Conservation (phyloP, 2,888 invertebrate species). For the Philhelius pedissequus region DNA sequence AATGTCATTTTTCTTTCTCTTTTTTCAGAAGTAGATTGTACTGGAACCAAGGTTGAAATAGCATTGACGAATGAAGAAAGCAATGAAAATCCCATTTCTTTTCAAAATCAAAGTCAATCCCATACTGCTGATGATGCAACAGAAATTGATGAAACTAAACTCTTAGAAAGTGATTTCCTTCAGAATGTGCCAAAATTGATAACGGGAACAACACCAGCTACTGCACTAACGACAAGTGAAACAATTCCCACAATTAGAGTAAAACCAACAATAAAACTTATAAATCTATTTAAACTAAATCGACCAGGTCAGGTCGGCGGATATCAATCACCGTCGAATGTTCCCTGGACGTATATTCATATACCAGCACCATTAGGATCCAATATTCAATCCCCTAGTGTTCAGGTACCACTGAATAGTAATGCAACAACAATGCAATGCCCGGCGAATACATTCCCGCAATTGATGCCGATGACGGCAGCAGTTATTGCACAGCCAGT, state of each 20-base stretch:
- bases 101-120: not conserved
- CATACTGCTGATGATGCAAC: not conserved
- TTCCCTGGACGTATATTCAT: slow-evolving; percentile 39
- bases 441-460: not conserved
- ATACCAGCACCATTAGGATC: slow-evolving; percentile 4
- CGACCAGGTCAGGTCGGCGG: not conserved
- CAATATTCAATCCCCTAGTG: not conserved
- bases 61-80: not conserved
- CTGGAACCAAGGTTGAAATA: not conserved
- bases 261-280: slow-evolving; percentile 14
- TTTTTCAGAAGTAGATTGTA: not conserved
- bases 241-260: not conserved
- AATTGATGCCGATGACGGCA: not conserved
- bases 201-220: not conserved
- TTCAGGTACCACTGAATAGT: not conserved
- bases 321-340: not conserved
- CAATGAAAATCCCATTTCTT: too few relatives aligned
- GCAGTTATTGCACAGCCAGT: not conserved
- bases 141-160: not conserved
- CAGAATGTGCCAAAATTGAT: not conserved
- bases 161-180: not conserved
- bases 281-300: slow-evolving; percentile 26
- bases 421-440: not conserved
- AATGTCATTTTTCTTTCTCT: not conserved
- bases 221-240: not conserved